phyloP scores from a whole-genome alignment of 2,113 vertebrate genomes.

The Pantherophis guttatus region DNA sequence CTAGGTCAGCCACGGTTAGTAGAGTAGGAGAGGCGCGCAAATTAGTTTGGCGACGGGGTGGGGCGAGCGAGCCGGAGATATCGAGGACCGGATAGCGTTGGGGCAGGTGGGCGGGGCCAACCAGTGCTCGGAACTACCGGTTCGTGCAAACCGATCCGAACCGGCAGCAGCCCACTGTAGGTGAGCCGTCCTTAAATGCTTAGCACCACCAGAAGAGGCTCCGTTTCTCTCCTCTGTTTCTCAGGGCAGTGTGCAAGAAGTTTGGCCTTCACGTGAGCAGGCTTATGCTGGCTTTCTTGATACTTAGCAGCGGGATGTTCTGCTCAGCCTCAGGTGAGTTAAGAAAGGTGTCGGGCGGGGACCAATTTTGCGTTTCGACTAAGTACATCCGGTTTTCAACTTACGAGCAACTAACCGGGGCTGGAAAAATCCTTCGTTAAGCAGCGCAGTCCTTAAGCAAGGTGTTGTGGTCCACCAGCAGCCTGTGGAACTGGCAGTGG shows the following conservation, averaged over 20 bases:
- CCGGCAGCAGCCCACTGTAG: not conserved
- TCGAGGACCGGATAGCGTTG: too few relatives aligned
- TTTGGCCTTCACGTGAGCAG: conserved; percentile 95
- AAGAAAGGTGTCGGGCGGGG: not conserved
- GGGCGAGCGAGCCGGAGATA: too few relatives aligned
- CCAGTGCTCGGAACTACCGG: too few relatives aligned
- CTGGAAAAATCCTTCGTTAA: not conserved
- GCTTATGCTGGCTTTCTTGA: conserved; percentile 93
- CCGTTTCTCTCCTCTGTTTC: conserved; percentile 31
- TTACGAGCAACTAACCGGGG: not conserved
- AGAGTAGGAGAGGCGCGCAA: too few relatives aligned
- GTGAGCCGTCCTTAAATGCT: accelerated
- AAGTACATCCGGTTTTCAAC: not conserved
- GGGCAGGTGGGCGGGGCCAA: too few relatives aligned
- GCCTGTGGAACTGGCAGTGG: too few relatives aligned
- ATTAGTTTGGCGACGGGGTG: too few relatives aligned
- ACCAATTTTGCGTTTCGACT: not conserved
- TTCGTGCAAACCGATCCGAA: too few relatives aligned
- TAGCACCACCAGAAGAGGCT: not conserved
- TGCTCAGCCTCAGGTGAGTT: conserved; percentile 89
- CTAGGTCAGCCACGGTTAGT: too few relatives aligned
- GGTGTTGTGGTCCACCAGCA: too few relatives aligned
- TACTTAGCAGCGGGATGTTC: conserved; percentile 96
- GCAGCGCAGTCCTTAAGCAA: not conserved
- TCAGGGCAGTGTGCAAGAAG: conserved; percentile 95